Evolutionary conservation across 2,797 vertebrate genomes (phyloP).

Genomic region (Sebastes matsubarae): DNA sequence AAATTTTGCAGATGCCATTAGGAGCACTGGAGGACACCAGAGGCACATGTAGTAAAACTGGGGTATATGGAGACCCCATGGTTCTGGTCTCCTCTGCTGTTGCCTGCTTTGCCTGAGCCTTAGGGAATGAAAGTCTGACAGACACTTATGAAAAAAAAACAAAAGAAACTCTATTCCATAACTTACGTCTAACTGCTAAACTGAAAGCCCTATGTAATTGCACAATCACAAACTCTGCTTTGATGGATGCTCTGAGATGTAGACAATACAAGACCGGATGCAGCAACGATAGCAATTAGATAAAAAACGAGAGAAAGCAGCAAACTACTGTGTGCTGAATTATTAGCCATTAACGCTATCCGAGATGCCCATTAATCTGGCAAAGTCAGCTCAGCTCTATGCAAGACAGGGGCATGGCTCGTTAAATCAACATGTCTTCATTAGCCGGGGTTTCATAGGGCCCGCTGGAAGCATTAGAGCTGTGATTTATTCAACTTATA

Average conservation of each 20-base stretch:
- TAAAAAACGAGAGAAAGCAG: conserved; percentile 23
- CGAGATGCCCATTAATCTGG: conserved; percentile 54
- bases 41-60: background rate
- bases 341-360: conserved; percentile 57
- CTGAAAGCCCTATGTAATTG: background rate
- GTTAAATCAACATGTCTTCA: conserved; percentile 63
- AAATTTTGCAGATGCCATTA: too few species aligned
- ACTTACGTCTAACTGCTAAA: background rate
- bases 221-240: background rate
- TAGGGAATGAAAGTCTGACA: background rate
- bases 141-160: background rate
- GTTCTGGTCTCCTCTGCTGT: background rate
- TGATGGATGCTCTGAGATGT: conserved; percentile 21
- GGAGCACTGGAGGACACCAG: too few species aligned
- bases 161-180: conserved; percentile 3
- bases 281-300: conserved; percentile 4
- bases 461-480: conserved; percentile 25
- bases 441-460: conserved; percentile 29
- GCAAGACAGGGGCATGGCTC: conserved; percentile 33
- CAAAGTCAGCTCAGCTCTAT: conserved; percentile 34
- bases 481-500: conserved; percentile 36
- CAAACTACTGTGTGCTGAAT: conserved; percentile 41
- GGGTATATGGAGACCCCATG: background rate
- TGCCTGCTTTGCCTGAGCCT: background rate
- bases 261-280: background rate